phyloP scores from a whole-genome alignment of 2,113 vertebrate genomes.

The Equus quagga region DNA sequence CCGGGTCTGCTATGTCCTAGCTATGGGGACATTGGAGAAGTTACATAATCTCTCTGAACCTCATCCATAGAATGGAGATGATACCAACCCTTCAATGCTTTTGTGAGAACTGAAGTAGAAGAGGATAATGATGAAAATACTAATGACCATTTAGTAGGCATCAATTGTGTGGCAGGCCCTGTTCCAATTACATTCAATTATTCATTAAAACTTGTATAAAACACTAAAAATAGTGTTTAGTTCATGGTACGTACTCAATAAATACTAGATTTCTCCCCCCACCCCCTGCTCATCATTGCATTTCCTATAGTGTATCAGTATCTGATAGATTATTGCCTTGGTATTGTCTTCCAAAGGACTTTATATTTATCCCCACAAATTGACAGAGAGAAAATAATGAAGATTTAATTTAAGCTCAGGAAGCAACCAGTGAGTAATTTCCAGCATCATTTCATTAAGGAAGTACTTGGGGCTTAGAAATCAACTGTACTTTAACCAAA shows the following conservation, averaged over 20 bases:
- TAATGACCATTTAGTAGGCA: not conserved
- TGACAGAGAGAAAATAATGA: not conserved
- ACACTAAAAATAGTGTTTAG: not conserved
- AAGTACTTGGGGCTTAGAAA: slow-evolving; percentile 69
- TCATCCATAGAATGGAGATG: slow-evolving; percentile 11
- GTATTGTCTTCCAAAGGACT: not conserved
- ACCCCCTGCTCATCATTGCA: not conserved
- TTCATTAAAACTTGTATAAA: not conserved
- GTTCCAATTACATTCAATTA: not conserved
- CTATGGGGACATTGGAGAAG: not conserved
- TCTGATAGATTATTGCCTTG: not conserved
- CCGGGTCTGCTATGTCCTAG: not conserved
- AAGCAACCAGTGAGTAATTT: slow-evolving; percentile 70
- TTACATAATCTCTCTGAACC: not conserved
- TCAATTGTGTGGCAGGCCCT: not conserved
- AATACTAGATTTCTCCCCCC: not conserved
- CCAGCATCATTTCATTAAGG: slow-evolving; percentile 78
- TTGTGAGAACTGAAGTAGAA: slow-evolving; percentile 16
- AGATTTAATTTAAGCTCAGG: slow-evolving; percentile 52
- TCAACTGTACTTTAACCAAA: slow-evolving; percentile 59
- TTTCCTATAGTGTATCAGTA: not conserved
- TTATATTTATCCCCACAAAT: slow-evolving; percentile 65
- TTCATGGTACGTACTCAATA: not conserved
- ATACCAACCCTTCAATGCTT: not conserved
- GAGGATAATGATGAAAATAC: not conserved